Evolutionary conservation across 2,113 vertebrate species (phyloP), one percentile per base, ranked within the genome.

Genomic region (Eidolon helvum): DNA sequence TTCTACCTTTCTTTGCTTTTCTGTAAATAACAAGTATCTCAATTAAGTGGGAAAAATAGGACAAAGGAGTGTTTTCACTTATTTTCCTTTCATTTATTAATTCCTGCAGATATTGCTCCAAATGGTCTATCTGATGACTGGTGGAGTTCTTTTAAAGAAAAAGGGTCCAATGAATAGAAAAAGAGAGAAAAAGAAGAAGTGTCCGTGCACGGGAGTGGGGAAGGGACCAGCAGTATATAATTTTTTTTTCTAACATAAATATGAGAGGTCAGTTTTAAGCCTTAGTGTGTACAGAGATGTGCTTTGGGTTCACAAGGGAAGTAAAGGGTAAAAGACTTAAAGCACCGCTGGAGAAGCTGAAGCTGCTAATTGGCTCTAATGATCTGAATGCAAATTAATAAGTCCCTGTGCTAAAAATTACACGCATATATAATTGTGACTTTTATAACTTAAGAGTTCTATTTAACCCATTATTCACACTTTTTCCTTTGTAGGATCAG

Each of bases 321-420:
- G 72, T n/a, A 90, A 91, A 95, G 89, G 89, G 86, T 93, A 69
- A 97, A 80, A 63, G 53, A 87, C 92, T 90, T 11, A 68, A 48
- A 85, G 83, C 63, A 24, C 26, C 19, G 26, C 63, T n/a, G 82
- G 82, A 89, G 78, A 92, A 91, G 89, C 96, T 90, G 89, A 74
- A 93, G 86, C 91, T 94, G 68, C 82, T 97, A 97, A 97, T 97
- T 97, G 91, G 83, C 95, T 96, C 93, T 97, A 95, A 97, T 94
- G 93, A 98, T 97, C 91, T 87, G 94, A 97, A 97, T 97, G 97
- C 96, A 97, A 97, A 98, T 98, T 97, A 96, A 97, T 97, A 95
- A 97, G 91, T 93, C 97, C 89, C 94, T 91, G 93, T 95, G 93
- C 96, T 98, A 97, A 98, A 98, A 98, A 95, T 97, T 96, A 96